Percentiles rank a stretch among this genome's conserved stretches.
Conservation (phyloP, 2,113 vertebrate species). For the Nerophis ophidion region DNA sequence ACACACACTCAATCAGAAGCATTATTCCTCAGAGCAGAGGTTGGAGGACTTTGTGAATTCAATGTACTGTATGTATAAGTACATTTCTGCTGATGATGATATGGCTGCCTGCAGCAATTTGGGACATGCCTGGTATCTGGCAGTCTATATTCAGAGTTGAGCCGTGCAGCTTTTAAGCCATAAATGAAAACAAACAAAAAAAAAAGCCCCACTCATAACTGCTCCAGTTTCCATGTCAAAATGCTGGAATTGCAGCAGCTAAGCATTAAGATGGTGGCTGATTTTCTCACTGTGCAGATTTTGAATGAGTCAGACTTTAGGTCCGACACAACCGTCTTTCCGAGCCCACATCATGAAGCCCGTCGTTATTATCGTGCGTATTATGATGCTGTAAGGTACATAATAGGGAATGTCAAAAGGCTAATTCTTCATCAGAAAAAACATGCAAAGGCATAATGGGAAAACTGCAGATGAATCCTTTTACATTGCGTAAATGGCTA, state of each 20-base stretch:
- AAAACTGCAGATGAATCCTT: conserved; percentile 1
- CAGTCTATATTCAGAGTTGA: neutral
- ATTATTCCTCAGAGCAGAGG: neutral
- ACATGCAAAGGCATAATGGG: conserved; percentile 3
- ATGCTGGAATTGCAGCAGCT: conserved; percentile 32
- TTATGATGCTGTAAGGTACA: conserved; percentile 5
- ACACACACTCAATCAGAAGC: conserved; percentile 12
- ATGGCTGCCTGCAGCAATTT: conserved; percentile 2
- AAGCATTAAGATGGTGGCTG: conserved; percentile 57
- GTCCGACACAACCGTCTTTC: conserved; percentile 55
- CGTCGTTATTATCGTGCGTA: conserved; percentile 29
- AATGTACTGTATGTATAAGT: neutral
- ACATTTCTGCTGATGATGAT: neutral
- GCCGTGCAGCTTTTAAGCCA: neutral
- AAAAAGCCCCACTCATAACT: neutral
- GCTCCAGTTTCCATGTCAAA: conserved; percentile 27
- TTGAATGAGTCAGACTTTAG: conserved; percentile 65
- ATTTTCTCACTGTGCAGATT: conserved; percentile 53
- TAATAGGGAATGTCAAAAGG: conserved; percentile 3
- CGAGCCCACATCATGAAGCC: conserved; percentile 40
- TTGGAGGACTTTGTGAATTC: conserved; percentile 7
- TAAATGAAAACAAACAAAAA: neutral
- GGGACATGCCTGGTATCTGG: too few relatives aligned
- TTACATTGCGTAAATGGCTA: neutral
- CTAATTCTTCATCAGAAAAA: conserved; percentile 23